Conservation (phyloP, 2,797 vertebrate genomes). For the Liasis olivaceus region DNA sequence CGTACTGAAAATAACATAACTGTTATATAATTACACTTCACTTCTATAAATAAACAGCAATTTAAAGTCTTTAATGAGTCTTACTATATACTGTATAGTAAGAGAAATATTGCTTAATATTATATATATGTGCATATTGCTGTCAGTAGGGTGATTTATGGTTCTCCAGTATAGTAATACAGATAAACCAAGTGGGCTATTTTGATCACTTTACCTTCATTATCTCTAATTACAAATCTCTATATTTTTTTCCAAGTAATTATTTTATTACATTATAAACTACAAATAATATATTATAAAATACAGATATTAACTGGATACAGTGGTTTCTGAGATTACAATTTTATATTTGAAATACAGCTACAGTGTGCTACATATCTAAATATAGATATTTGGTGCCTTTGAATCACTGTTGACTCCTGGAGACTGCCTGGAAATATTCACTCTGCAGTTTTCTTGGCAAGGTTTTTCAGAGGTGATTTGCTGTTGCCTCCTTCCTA, state of each 20-base stretch:
- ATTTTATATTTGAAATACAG: not conserved
- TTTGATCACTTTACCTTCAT: slow-evolving; percentile 56
- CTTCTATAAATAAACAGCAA: slow-evolving; percentile 25
- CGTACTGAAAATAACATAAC: slow-evolving; percentile 28
- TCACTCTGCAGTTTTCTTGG: too few species aligned
- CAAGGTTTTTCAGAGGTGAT: too few species aligned
- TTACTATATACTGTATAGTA: slow-evolving; percentile 24
- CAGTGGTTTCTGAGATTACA: not conserved
- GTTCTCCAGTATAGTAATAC: slow-evolving; percentile 36
- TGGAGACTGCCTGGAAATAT: too few species aligned
- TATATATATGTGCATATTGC: not conserved
- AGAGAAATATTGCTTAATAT: slow-evolving; percentile 49
- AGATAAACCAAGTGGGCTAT: slow-evolving; percentile 41
- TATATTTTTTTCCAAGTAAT: not conserved
- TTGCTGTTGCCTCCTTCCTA: too few species aligned
- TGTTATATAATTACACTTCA: not conserved
- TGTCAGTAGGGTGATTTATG: slow-evolving; percentile 17
- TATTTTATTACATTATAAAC: not conserved
- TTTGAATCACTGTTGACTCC: not conserved
- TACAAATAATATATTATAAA: not conserved
- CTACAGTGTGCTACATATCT: not conserved
- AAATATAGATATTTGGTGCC: not conserved
- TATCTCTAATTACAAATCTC: slow-evolving; percentile 52
- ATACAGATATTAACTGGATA: not conserved
- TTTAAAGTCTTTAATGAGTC: slow-evolving; percentile 18